Evolutionary conservation across 2,113 vertebrate species (phyloP), one percentile per base, ranked within the genome.

Genomic region (Corythornis cristatus): DNA sequence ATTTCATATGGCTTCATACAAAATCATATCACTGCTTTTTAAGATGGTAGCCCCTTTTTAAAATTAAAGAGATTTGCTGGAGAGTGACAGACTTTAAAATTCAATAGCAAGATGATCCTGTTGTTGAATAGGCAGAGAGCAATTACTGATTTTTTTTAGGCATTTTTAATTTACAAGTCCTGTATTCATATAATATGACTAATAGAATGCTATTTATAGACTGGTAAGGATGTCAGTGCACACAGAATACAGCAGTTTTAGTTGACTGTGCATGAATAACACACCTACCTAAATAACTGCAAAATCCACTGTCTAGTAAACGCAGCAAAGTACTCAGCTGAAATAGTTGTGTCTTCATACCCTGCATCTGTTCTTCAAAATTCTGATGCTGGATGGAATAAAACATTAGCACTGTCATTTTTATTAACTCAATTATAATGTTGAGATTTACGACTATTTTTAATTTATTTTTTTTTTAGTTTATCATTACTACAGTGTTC

Each of bases 341-440:
- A 90, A 99, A 98, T 93, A 99, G 97, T 95, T 99, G 99, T 19
- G 98, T 98, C 98, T 99, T 99, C 99, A 99, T 99, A 45, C 99
- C 99, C 97, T 99, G 99, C 99, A 99, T 99, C 98, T 99, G 99
- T 96, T 99, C 99, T 98, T 99, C 99, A 95, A 99, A 99, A 98
- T 99, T 99, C 90, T 99, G 98, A 94, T 99, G 99, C 99, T 99
- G 67, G 92, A 93, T 81, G 73, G 60, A 54, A 97, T 97, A 86
- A 95, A 97, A 83, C 70, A 84, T 92, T 57, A 85, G 58, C 40
- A 83, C 9, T 88, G 43, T 83, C 37, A 96, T 43, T 94, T 91
- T 72, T 83, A 88, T 72, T 68, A 70, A 71, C 50, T 67, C 54
- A 62, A 13, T n/a, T 33, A 61, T 57, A 71, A 31, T 71, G 64